Evolutionary conservation across 1,140 invertebrate species (phyloP).

Genomic region (Tetragnatha versicolor): DNA sequence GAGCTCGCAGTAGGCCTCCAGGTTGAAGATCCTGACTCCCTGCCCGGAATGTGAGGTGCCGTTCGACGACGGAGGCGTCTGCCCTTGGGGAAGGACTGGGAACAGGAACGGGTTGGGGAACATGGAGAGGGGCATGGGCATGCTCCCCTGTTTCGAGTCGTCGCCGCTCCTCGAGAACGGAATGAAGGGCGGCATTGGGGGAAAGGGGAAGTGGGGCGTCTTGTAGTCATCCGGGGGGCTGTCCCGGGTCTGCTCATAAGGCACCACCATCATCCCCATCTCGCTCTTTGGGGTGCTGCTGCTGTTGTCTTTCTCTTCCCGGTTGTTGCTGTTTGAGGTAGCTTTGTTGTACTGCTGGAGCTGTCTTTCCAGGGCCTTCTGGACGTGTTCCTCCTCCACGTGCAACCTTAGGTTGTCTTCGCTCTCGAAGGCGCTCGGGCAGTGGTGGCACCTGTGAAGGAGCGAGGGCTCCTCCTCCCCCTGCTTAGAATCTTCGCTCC

Average conservation of each 20-base stretch:
- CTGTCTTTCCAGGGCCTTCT: conserved; percentile 58
- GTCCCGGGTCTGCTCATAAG: conserved; percentile 32
- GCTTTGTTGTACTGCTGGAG: conserved; percentile 57
- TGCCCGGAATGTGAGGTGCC: conserved; percentile 48
- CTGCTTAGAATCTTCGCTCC: neutral
- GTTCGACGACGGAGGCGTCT: conserved; percentile 56
- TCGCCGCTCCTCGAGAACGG: conserved; percentile 46
- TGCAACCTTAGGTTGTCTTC: conserved; percentile 60
- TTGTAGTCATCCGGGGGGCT: conserved; percentile 45
- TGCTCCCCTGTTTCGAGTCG: conserved; percentile 45
- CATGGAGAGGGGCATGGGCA: conserved; percentile 57
- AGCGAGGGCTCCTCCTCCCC: neutral
- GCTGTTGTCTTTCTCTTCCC: conserved; percentile 19
- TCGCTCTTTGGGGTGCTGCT: conserved; percentile 45
- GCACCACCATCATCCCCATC: conserved; percentile 3
- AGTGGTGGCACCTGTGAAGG: conserved; percentile 58
- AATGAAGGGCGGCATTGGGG: conserved; percentile 55
- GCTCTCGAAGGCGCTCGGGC: conserved; percentile 56
- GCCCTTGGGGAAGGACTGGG: conserved; percentile 56
- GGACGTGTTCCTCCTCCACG: conserved; percentile 61
- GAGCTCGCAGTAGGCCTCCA: conserved; percentile 87
- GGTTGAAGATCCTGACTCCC: conserved; percentile 85
- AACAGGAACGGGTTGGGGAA: conserved; percentile 59
- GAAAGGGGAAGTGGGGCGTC: conserved; percentile 54
- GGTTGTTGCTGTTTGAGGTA: conserved; percentile 48